Evolutionary conservation across 2,888 invertebrate species (phyloP).

Genomic region (Sialis fuliginosa): DNA sequence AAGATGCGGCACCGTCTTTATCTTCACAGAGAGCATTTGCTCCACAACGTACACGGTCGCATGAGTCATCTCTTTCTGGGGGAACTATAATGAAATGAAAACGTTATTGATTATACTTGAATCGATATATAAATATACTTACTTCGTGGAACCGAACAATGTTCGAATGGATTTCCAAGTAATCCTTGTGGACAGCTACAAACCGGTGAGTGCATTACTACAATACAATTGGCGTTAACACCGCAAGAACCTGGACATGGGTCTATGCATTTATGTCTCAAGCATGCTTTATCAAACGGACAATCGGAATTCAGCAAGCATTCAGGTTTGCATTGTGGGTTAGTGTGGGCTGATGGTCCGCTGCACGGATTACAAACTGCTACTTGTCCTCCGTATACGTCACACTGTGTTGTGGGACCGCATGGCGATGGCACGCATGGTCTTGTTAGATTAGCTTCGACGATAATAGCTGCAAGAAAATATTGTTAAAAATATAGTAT

Average conservation of each 20-base stretch:
- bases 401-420: slow-evolving; percentile 46
- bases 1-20: slow-evolving; percentile 42
- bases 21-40: slow-evolving; percentile 54
- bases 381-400: slow-evolving; percentile 51
- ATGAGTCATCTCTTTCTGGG: slow-evolving; percentile 31
- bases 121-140: slow-evolving; percentile 18
- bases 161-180: slow-evolving; percentile 61
- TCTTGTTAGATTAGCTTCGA: slow-evolving; percentile 39
- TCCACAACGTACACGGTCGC: slow-evolving; percentile 53
- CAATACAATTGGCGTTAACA: slow-evolving; percentile 48
- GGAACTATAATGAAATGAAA: slow-evolving; percentile 21
- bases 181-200: slow-evolving; percentile 51
- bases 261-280: slow-evolving; percentile 54
- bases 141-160: slow-evolving; percentile 43
- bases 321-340: slow-evolving; percentile 64
- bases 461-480: slow-evolving; percentile 14
- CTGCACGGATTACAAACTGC: slow-evolving; percentile 66
- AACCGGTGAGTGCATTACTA: slow-evolving; percentile 54
- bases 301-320: slow-evolving; percentile 69
- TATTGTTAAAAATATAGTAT: slow-evolving; percentile 2
- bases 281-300: slow-evolving; percentile 56
- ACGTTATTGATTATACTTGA: background rate
- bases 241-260: slow-evolving; percentile 70
- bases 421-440: slow-evolving; percentile 70
- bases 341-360: slow-evolving; percentile 44